Evolutionary conservation across 2,797 vertebrate species (phyloP), one percentile per base, ranked within the genome.

Genomic region (Sibirionetta formosa): DNA sequence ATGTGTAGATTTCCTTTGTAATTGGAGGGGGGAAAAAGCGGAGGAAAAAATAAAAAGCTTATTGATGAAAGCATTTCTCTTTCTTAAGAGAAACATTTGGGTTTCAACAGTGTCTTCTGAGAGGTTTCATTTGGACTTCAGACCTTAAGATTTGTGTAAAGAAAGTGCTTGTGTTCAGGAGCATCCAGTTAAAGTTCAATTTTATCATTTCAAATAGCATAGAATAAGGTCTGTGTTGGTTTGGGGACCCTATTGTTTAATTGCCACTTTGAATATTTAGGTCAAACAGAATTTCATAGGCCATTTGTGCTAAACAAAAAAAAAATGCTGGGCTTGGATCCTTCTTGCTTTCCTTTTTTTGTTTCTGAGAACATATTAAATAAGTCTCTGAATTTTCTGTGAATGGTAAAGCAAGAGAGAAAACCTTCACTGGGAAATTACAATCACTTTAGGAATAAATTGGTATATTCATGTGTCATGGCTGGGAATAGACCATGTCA

Each of bases 381-480:
- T 78, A 61, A 61, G 58, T 11, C 5, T 44, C 24, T 53, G 33
- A 24, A 50, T 82, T 92, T 76, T 81, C 5, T 73, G 75, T 42
- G 19, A 66, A 16, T 72, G 15, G 40, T 58, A 58, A 75, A 94
- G n/a, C 44, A 80, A 88, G 46, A 88, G 46, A 82, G 2, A 10
- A 64, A 8, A n/a, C 91, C 40, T 82, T 77, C 26, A 3, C 1
- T 82, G 26, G 19, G 20, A 11, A 77, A 13, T 87, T 82, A 14
- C 2, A 51, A 22, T 77, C 12, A 26, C 46, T 86, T 7, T 61
- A 71, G 33, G 11, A 71, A 2, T 75, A 11, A 64, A 60, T 71
- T 14, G 4, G 0, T 73, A 4, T 53, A 12, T 68, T 88, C 1
- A 1, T 19, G 26, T 33, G 24, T 12, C 9, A 1, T 16, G 68